Conservation (phyloP, 2,888 invertebrate genomes). For the Polydrusus cervinus region DNA sequence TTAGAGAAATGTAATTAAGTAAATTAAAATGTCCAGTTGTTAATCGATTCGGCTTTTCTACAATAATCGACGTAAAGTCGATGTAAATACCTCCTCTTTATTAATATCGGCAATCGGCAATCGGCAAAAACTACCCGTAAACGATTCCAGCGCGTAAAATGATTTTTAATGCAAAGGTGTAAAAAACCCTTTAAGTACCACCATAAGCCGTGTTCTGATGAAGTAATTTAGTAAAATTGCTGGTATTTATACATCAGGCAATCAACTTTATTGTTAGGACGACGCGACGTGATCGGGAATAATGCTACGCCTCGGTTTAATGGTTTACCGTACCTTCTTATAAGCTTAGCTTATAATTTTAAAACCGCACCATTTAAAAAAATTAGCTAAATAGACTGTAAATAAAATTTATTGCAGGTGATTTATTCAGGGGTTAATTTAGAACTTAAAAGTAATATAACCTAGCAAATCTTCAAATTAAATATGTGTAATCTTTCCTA, state of each 20-base stretch:
- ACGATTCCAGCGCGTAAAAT: background rate
- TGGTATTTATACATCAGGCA: constrained; percentile 9
- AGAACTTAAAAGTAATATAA: too few relatives aligned
- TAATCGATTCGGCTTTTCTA: too few relatives aligned
- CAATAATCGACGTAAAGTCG: too few relatives aligned
- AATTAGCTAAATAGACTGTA: background rate
- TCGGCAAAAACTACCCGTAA: too few relatives aligned
- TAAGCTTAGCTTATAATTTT: constrained; percentile 13
- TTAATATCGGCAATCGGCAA: too few relatives aligned
- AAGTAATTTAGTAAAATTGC: constrained; percentile 26
- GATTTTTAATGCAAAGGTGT: constrained; percentile 9
- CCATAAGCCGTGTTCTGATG: constrained; percentile 17
- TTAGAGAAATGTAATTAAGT: background rate
- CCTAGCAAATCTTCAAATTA: too few relatives aligned
- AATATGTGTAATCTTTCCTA: too few relatives aligned
- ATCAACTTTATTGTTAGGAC: constrained; percentile 20
- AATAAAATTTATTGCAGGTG: too few relatives aligned
- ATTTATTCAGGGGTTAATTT: too few relatives aligned
- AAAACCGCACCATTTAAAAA: constrained; percentile 16
- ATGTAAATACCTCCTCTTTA: too few relatives aligned
- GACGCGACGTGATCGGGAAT: constrained; percentile 1
- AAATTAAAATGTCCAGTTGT: too few relatives aligned
- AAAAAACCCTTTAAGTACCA: constrained; percentile 15
- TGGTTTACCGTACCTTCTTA: constrained; percentile 10
- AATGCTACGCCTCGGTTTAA: constrained; percentile 3